These are phyloP conservation scores for Sialis lutaria DNA, from an alignment of 2,888 invertebrate genomes.

Conservation along the genomic window DNA sequence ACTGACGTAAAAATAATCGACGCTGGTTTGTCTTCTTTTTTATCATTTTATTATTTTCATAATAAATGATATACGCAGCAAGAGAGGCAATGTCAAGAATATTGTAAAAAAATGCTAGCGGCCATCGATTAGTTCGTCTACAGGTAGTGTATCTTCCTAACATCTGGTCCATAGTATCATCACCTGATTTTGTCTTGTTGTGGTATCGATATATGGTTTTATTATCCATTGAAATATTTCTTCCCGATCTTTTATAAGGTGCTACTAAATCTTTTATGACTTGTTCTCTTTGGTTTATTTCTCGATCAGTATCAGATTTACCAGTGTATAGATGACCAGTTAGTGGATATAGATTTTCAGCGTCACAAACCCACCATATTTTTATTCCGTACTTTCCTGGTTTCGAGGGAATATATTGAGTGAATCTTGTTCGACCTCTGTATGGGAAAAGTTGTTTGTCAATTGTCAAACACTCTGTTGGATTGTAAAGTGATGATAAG, in stretches of 20 bases:
- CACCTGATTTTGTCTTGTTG: constrained; percentile 12
- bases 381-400: constrained; percentile 16
- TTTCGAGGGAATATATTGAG: constrained; percentile 15
- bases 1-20: background rate
- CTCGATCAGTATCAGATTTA: constrained; percentile 6
- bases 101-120: constrained; percentile 12
- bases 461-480: constrained; percentile 14
- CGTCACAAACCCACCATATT: constrained; percentile 16
- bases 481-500: constrained; percentile 13
- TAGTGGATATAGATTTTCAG: constrained; percentile 13
- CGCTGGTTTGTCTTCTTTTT: no score
- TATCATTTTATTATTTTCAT: background rate
- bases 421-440: constrained; percentile 14
- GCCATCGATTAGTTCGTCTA: constrained; percentile 11
- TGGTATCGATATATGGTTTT: constrained; percentile 7
- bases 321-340: constrained; percentile 13
- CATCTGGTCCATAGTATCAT: constrained; percentile 11
- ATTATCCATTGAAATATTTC: background rate
- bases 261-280: background rate
- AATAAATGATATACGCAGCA: background rate
- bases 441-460: constrained; percentile 16
- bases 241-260: background rate
- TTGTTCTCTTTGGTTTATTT: background rate
- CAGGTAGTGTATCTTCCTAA: constrained; percentile 8
- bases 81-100: background rate